Evolutionary conservation across 2,113 vertebrate genomes (phyloP), one percentile per base, ranked within the genome.

Genomic region (Labrus mixtus): DNA sequence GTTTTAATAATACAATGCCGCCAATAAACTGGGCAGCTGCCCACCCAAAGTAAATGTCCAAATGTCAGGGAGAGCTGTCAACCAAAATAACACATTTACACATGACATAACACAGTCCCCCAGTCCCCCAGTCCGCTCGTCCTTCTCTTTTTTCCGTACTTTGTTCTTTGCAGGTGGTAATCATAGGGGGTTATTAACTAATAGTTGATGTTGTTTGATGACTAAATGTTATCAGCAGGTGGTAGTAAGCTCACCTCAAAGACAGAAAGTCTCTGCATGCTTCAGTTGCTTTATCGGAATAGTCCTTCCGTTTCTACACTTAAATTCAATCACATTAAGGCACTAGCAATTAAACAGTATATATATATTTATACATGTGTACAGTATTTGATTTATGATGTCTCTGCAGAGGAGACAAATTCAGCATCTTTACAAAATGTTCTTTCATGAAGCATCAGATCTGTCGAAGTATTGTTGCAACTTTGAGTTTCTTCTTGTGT

Each of bases 171-270:
- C 67, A 50, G 78, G 77, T 70, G 83, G 79, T 74, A 41, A 66
- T 84, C 25, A 46, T 48, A 73, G 66, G 76, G 88, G 67, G 79
- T 85, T 90, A 90, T 91, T 90, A 92, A 89, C 90, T 90, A 91
- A 90, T 88, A 81, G 85, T 78, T 73, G 65, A 53, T 74, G 73
- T 79, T 81, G 76, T 89, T 90, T 90, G 87, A 90, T 86, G 74
- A 84, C 76, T 73, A 73, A 63, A 54, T 83, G 50, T 73, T 83
- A 72, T 69, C 74, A 85, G 85, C 76, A 72, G 79, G 82, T 69
- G 78, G 63, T 71, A 76, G 76, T 89, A 76, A 78, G 89, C 82
- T 82, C 33, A 82, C 68, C 75, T 87, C 87, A 80, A 80, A 90
- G 80, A 85, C 83, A 61, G 71, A 78, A 84, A 79, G 81, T 75